These are phyloP conservation scores for Ecliptopera silaceata DNA, from an alignment of 2,888 invertebrate genomes.

Conservation along the genomic window DNA sequence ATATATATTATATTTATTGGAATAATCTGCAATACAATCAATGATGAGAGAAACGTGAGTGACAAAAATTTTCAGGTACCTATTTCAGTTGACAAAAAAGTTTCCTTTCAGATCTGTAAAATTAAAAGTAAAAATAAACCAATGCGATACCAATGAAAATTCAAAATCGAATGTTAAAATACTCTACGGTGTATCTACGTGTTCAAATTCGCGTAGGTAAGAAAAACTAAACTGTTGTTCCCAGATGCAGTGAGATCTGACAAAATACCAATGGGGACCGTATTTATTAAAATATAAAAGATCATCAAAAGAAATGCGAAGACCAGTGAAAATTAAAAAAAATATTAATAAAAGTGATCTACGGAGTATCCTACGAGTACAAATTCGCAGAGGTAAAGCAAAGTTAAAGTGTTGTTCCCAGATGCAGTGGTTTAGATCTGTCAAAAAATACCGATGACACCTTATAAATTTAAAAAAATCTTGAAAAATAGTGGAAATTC, in stretches of 20 bases:
- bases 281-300: too few species aligned
- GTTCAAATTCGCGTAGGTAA: too few species aligned
- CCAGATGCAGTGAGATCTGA: too few species aligned
- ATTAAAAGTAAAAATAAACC: too few species aligned
- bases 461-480: neutral
- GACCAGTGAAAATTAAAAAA: neutral
- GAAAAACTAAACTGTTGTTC: too few species aligned
- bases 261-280: too few species aligned
- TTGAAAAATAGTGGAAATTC: neutral
- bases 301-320: neutral
- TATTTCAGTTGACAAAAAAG: neutral
- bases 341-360: neutral
- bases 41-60: neutral
- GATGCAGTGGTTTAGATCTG: too few species aligned
- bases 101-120: too few species aligned
- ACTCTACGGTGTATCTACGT: too few species aligned
- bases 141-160: too few species aligned
- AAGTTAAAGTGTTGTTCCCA: conserved; percentile 9
- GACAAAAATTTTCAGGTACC: conserved; percentile 3
- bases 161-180: too few species aligned
- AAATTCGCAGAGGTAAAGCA: neutral
- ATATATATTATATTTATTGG: neutral
- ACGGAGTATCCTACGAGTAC: neutral
- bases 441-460: too few species aligned
- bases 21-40: neutral